Percentiles rank a stretch among this genome's conserved stretches.
Evolutionary conservation across 2,113 vertebrate species (phyloP).

Genomic region (Thermophis baileyi): DNA sequence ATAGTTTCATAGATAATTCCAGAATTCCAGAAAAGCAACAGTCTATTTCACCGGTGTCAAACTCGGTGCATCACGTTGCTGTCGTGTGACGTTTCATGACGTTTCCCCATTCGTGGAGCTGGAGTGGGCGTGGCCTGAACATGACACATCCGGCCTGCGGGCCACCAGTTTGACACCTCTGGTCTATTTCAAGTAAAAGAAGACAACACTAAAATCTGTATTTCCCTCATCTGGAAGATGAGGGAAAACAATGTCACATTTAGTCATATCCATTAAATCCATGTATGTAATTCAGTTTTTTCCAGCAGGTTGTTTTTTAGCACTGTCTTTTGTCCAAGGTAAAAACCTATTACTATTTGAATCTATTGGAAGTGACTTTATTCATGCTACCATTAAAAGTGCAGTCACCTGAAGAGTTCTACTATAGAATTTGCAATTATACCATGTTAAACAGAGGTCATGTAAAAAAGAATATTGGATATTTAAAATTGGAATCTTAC

Average conservation of each 20-base stretch:
- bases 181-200: not conserved
- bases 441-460: constrained; percentile 6
- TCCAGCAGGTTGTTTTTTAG: not conserved
- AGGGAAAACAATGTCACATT: not conserved
- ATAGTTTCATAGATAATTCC: not conserved
- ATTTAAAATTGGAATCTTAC: constrained; percentile 21
- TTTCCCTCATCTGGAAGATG: too few relatives aligned
- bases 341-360: constrained; percentile 15
- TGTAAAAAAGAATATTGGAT: constrained; percentile 19
- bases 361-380: constrained; percentile 1
- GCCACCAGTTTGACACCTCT: too few relatives aligned
- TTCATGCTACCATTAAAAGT: constrained; percentile 18
- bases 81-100: too few relatives aligned
- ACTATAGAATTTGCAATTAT: constrained; percentile 14
- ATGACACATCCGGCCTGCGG: too few relatives aligned
- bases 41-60: too few relatives aligned
- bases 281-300: not conserved
- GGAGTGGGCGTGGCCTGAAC: too few relatives aligned
- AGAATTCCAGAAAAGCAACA: not conserved
- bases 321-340: constrained; percentile 11
- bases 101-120: too few relatives aligned
- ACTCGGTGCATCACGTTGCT: too few relatives aligned
- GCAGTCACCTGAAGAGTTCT: constrained; percentile 19
- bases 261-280: not conserved
- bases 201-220: not conserved